Conservation (phyloP, 2,888 invertebrate genomes). For the Drosophila falleni region DNA sequence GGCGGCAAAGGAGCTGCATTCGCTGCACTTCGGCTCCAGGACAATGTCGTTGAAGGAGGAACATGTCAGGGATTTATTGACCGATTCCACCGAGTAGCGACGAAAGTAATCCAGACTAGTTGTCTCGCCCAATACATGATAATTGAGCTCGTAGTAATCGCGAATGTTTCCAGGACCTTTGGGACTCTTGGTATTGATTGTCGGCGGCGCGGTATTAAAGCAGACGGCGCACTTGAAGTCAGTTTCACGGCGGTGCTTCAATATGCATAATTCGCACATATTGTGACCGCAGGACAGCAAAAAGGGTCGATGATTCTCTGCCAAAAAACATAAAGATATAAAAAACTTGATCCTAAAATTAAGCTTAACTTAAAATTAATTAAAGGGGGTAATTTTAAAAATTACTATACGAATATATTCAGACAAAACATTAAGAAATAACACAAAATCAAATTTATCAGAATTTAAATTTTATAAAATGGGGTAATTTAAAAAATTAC, state of each 20-base stretch:
- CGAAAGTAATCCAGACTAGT: conserved; percentile 52
- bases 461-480: no score
- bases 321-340: not conserved
- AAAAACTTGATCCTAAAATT: not conserved
- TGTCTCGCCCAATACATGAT: conserved; percentile 75
- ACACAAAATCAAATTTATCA: no score
- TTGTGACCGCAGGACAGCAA: conserved; percentile 89
- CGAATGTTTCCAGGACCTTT: conserved; percentile 19
- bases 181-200: conserved; percentile 30
- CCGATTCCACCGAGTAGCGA: conserved; percentile 42
- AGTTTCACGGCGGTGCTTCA: conserved; percentile 44
- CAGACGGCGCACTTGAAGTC: conserved; percentile 74
- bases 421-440: no score
- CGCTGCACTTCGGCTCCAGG: conserved; percentile 71
- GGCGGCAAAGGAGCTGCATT: conserved; percentile 69
- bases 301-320: conserved; percentile 86
- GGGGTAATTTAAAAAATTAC: no score
- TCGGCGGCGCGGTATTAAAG: conserved; percentile 50
- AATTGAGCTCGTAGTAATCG: conserved; percentile 76
- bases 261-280: conserved; percentile 89
- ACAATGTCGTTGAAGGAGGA: conserved; percentile 14
- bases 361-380: no score
- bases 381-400: no score
- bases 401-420: no score
- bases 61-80: conserved; percentile 44